A percentile compares a stretch with the other conserved stretches of the same genome.
Evolutionary conservation across 2,113 vertebrate species (phyloP).

Genomic region (Capreolus pygargus): DNA sequence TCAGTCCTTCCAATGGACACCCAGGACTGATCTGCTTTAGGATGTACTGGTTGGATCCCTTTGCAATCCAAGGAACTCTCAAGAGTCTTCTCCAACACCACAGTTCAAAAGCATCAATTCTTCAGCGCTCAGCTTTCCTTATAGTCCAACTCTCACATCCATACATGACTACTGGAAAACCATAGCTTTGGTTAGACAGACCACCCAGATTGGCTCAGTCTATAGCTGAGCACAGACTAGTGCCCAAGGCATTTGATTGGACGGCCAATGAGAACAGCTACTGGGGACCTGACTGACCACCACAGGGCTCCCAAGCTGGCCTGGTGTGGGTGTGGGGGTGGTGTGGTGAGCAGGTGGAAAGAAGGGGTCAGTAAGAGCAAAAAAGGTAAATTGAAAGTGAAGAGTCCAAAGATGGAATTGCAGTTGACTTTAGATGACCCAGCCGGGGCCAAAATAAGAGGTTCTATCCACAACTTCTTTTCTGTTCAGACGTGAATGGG

Average conservation of each 20-base stretch:
- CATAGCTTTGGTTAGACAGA: neutral
- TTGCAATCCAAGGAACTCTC: neutral
- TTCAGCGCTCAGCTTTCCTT: accelerated
- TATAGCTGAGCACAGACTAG: neutral
- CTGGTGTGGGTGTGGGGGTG: neutral
- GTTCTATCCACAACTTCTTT: neutral
- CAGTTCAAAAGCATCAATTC: neutral
- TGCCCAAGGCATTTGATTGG: neutral
- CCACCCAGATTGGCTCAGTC: neutral
- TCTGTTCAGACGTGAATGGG: neutral
- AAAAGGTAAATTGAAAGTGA: neutral
- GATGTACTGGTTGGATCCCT: neutral
- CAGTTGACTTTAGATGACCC: neutral
- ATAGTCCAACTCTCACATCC: neutral
- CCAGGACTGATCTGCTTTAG: neutral
- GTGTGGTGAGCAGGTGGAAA: neutral
- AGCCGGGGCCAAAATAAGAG: neutral
- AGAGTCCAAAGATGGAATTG: neutral
- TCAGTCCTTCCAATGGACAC: neutral
- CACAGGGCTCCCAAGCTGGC: neutral
- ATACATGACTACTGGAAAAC: neutral
- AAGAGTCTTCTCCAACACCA: neutral
- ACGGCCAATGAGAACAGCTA: too few species aligned
- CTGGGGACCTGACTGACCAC: neutral
- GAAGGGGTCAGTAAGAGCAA: neutral